Evolutionary conservation across 1,140 invertebrate species (phyloP), one percentile per base, ranked within the genome.

Genomic region (Ooceraea biroi): DNA sequence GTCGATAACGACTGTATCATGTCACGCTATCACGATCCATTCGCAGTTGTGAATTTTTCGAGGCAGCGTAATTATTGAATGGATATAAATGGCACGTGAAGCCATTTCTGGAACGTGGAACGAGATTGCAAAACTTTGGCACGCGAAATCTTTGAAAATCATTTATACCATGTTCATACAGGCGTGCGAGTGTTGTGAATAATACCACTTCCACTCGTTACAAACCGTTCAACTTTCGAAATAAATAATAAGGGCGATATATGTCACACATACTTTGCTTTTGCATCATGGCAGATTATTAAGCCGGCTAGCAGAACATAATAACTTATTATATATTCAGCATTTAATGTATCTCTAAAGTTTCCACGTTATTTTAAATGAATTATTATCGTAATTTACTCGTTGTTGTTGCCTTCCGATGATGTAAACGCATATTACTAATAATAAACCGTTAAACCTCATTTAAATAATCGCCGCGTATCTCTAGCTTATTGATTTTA

Each of bases 1-100:
- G 93, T 92, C 93, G 92, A 94, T 94, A 94, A 94, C 92, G 90
- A 93, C 89, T 93, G 90, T 93, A 93, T 93, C 93, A 91, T 92
- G 92, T 92, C 93, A 90, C 69, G 86, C 86, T 88, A 89, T 91
- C 90, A 86, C 85, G 83, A 92, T 93, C 91, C 88, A 91, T 91
- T 88, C 84, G 87, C 71, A 77, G 87, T 73, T 85, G 85, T 85
- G 88, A 90, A 89, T 90, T 92, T 92, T 88, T 88, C 83, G 60
- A 82, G 87, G 83, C 77, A 90, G 88, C 87, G 90, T 91, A 92
- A 92, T 88, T 90, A 93, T 93, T 87, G 88, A 89, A 88, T 76
- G 87, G 88, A 92, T 91, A 93, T 92, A 91, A 93, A 92, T 89
- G 85, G 86, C 86, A 85, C 86, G 85, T 89, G 88, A 91, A 63